Base-by-base conservation (phyloP, 2,113 vertebrate species). In the Mionectes macconnelli region DNA sequence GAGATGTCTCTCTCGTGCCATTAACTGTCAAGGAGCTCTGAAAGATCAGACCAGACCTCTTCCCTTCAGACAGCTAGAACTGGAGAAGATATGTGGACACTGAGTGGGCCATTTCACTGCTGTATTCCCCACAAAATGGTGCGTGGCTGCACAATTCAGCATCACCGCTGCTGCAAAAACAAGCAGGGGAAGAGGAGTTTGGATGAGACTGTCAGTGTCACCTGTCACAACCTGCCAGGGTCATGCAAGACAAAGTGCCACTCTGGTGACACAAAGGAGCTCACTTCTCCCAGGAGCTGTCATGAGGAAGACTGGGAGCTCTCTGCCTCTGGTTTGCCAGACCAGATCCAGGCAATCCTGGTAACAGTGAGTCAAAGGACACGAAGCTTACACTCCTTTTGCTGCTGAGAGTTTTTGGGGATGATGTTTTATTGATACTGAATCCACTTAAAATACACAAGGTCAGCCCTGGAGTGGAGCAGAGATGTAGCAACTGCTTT, bases 321-420 rank as follows among this genome's bases (percentile, higher is more conserved):
- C 21, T 45, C 13, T 84, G 69, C 62, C 33, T 44, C 53, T 50
- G 20, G 13, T 78, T 39, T 77, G 66, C 35, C 79, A 4, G 2
- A 33, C 18, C 47, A 70, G 53, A 67, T 79, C 31, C 77, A 60
- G 80, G 33, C 28, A 24, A 8, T 77, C 14, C 8, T 62, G 53
- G n/a, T 57, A 53, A 64, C 0, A 0, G 18, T 39, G 33, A 73
- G 33, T 69, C 40, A 31, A 40, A 79, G 16, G 4, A 3, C 9
- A 8, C 30, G 45, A 85, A 42, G 45, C 18, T 45, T 62, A 35
- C 40, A 8, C 21, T 47, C 42, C 77, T 74, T 30, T 17, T 11
- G 21, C 67, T 66, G 21, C 62, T 67, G n/a, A 16, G 35, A 49
- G 9, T 12, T 90, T 88, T 44, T 68, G 74, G 56, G 20, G 40